A percentile compares a stretch with the other conserved stretches of the same genome.
phyloP scores from a whole-genome alignment of 2,797 vertebrate genomes.

The Dromococcyx pavoninus region DNA sequence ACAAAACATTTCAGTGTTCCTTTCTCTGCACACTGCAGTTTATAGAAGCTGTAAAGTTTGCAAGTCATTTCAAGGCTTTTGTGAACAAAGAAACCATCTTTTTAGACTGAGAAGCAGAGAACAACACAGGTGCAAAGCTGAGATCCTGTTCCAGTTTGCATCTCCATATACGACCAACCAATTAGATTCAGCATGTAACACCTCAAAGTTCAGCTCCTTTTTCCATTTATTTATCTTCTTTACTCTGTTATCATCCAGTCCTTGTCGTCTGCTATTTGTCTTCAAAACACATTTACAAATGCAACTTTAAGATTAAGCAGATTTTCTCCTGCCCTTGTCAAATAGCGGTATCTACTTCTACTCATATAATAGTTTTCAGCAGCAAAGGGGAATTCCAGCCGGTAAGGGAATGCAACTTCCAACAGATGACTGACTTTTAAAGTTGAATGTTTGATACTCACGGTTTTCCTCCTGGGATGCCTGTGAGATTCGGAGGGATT shows the following conservation, averaged over 20 bases:
- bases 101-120: constrained; percentile 26
- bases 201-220: background rate
- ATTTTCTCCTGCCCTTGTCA: background rate
- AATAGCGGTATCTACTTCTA: background rate
- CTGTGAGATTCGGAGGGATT: constrained; percentile 94
- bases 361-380: background rate
- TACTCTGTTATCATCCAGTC: background rate
- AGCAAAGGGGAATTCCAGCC: background rate
- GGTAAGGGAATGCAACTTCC: background rate
- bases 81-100: constrained; percentile 38
- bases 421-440: constrained; percentile 29
- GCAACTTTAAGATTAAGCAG: constrained; percentile 11
- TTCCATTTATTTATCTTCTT: constrained; percentile 15
- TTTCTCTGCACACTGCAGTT: constrained; percentile 26
- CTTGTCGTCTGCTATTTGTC: background rate
- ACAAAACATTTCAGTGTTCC: background rate
- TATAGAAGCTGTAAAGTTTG: constrained; percentile 34
- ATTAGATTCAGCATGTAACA: constrained; percentile 6
- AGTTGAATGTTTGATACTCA: constrained; percentile 78
- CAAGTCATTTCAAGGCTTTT: constrained; percentile 38
- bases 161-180: constrained; percentile 22
- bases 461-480: constrained; percentile 98
- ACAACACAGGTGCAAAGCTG: background rate
- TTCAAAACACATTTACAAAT: constrained; percentile 49
- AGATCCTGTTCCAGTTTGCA: constrained; percentile 7